phyloP scores from a whole-genome alignment of 2,888 invertebrate genomes.

The Epinotia bilunana region DNA sequence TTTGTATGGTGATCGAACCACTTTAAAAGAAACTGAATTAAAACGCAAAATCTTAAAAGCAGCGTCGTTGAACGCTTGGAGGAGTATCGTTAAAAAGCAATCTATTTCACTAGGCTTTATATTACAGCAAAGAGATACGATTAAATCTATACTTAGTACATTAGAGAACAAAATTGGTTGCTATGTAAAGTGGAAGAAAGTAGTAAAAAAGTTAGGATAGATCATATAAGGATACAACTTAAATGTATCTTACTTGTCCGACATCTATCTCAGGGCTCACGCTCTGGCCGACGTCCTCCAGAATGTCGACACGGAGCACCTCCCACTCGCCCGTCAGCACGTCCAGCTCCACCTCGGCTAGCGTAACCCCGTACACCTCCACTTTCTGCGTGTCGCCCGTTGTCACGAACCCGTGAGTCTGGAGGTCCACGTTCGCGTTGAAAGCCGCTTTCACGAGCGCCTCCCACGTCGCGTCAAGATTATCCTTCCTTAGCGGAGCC shows the following conservation, averaged over 20 bases:
- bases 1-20: no score
- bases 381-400: constrained; percentile 59
- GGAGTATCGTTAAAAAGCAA: no score
- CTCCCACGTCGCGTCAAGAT: constrained; percentile 81
- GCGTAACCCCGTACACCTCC: constrained; percentile 82
- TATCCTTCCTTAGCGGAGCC: constrained; percentile 69
- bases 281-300: constrained; percentile 88
- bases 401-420: constrained; percentile 64
- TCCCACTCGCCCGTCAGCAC: constrained; percentile 88
- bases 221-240: not conserved
- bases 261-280: constrained; percentile 87
- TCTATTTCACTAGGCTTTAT: no score
- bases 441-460: constrained; percentile 79
- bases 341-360: constrained; percentile 89
- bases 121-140: no score
- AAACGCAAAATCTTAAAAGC: no score
- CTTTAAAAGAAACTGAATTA: not conserved
- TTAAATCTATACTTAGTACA: no score
- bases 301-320: constrained; percentile 85
- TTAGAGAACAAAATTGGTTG: no score
- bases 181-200: no score
- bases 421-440: constrained; percentile 64
- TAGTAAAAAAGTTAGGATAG: no score
- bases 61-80: no score
- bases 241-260: constrained; percentile 81